phyloP scores from a whole-genome alignment of 2,888 invertebrate genomes.

The Limnephilus rhombicus region DNA sequence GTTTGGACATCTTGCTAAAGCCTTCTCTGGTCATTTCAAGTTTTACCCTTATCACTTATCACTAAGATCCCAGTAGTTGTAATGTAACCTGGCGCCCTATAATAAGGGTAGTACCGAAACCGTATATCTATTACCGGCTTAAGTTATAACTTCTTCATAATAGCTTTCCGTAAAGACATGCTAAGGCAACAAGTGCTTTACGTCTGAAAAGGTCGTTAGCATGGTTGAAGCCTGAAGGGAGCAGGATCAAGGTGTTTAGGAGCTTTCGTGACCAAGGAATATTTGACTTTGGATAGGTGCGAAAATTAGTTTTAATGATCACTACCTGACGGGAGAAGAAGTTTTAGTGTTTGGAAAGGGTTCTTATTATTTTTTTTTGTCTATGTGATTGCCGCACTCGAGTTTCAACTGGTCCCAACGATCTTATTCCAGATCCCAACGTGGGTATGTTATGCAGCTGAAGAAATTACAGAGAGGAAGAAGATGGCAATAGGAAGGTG shows the following conservation, averaged over 20 bases:
- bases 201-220: background rate
- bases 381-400: no score
- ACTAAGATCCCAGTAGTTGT: background rate
- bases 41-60: background rate
- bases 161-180: background rate
- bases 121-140: background rate
- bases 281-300: background rate
- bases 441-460: background rate
- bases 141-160: background rate
- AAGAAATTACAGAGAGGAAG: background rate
- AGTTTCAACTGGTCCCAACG: no score
- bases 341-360: background rate
- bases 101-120: background rate
- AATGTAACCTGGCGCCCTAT: background rate
- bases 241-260: background rate
- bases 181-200: background rate
- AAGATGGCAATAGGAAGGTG: no score
- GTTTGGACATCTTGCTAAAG: background rate
- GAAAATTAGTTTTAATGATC: background rate
- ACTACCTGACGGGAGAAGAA: background rate
- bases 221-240: background rate
- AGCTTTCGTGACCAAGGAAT: background rate
- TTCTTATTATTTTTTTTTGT: background rate
- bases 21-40: background rate
- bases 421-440: background rate